Conservation (phyloP, 2,113 vertebrate species). For the Labeo catla region DNA sequence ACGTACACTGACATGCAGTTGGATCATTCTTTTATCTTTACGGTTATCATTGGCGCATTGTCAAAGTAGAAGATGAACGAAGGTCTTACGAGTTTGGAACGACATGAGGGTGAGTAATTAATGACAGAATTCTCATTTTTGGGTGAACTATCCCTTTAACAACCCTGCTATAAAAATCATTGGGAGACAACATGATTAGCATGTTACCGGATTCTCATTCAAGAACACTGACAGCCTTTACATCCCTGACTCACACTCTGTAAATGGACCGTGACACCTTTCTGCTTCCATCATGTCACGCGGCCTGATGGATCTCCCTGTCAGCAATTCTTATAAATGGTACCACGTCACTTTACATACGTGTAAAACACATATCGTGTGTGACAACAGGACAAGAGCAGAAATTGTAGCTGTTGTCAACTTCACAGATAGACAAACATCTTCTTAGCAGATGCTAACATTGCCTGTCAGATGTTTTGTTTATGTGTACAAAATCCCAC, state of each 20-base stretch:
- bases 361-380: background rate
- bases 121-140: too few relatives aligned
- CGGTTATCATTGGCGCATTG: too few relatives aligned
- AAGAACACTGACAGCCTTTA: background rate
- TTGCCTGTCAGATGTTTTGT: background rate
- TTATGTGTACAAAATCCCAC: background rate
- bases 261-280: slow-evolving; percentile 1
- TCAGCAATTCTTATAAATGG: slow-evolving; percentile 20
- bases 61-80: too few relatives aligned
- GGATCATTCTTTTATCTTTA: too few relatives aligned
- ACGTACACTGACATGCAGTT: too few relatives aligned
- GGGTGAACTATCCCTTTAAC: background rate
- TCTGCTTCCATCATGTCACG: background rate
- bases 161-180: background rate
- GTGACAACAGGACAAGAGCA: background rate
- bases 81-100: too few relatives aligned
- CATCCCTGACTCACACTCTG: background rate
- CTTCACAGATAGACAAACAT: background rate
- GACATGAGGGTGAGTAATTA: too few relatives aligned
- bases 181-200: background rate
- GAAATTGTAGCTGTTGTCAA: background rate
- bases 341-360: background rate
- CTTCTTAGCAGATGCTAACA: slow-evolving; percentile 20
- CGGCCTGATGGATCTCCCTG: background rate
- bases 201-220: background rate